phyloP scores from a whole-genome alignment of 2,113 vertebrate genomes.

The Rissa tridactyla region DNA sequence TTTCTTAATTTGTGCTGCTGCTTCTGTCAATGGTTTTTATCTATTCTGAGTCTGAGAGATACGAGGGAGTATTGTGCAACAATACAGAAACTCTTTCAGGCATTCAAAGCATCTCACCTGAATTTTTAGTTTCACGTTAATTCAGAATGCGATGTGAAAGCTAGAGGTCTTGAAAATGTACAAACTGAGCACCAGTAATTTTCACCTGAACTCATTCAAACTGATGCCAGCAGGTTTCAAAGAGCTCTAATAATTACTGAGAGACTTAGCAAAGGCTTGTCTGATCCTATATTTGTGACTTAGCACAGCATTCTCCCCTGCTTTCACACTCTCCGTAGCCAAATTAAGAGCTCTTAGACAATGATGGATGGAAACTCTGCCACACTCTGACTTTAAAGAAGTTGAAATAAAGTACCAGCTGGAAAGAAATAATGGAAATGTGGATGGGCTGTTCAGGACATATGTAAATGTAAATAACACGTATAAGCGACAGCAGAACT shows the following conservation, averaged over 20 bases:
- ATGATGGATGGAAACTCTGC: constrained; percentile 21
- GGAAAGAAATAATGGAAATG: constrained; percentile 22
- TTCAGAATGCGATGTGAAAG: constrained; percentile 23
- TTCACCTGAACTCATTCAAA: constrained; percentile 29
- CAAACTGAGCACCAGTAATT: constrained; percentile 8
- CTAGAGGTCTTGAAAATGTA: constrained; percentile 22
- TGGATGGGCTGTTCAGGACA: not conserved
- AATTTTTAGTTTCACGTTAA: not conserved
- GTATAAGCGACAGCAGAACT: not conserved
- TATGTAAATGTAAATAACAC: constrained; percentile 8
- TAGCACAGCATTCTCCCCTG: not conserved
- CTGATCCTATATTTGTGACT: constrained; percentile 41
- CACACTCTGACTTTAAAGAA: constrained; percentile 31
- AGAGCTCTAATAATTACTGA: constrained; percentile 49
- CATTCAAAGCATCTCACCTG: not conserved
- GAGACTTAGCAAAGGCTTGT: constrained; percentile 37
- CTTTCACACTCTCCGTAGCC: not conserved
- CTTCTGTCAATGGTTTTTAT: not conserved
- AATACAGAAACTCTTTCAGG: not conserved
- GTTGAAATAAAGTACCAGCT: constrained; percentile 48
- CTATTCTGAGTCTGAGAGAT: not conserved
- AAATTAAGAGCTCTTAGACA: constrained; percentile 19
- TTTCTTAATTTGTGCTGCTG: not conserved
- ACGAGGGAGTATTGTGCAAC: not conserved
- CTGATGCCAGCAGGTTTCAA: constrained; percentile 30